Conservation (phyloP, 2,113 vertebrate genomes). For the Ctenomys sociabilis region DNA sequence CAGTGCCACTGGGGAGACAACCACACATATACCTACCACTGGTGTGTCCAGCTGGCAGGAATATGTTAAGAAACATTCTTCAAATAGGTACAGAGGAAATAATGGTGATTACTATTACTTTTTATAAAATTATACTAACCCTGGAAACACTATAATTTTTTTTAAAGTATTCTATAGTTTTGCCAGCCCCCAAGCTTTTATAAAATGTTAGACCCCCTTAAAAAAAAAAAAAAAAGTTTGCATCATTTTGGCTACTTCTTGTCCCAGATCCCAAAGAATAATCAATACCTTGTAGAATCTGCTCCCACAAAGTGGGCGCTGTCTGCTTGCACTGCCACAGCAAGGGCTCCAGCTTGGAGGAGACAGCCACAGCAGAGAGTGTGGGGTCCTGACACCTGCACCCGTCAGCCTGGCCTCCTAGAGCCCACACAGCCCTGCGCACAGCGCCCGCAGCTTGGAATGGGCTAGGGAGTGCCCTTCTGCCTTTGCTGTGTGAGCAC, state of each 20-base stretch:
- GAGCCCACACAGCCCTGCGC: background rate
- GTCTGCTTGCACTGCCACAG: background rate
- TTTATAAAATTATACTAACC: background rate
- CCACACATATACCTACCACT: background rate
- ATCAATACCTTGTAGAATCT: background rate
- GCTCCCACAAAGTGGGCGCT: background rate
- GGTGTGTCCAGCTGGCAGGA: background rate
- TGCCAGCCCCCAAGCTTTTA: background rate
- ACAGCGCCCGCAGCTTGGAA: background rate
- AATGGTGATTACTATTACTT: background rate
- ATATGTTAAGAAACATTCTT: background rate
- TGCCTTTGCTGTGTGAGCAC: background rate
- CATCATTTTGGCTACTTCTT: constrained; percentile 6
- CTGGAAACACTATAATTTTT: background rate
- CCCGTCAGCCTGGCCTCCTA: background rate
- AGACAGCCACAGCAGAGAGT: background rate
- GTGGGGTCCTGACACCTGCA: background rate
- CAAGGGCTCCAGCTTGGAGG: background rate
- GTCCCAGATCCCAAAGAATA: background rate
- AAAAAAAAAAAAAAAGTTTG: background rate
- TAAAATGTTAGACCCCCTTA: background rate
- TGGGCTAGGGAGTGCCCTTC: background rate
- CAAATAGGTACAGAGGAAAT: background rate
- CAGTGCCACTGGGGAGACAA: background rate
- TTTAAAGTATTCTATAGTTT: background rate